phyloP scores from a whole-genome alignment of 2,888 invertebrate genomes.

The Amphipoea lucens region DNA sequence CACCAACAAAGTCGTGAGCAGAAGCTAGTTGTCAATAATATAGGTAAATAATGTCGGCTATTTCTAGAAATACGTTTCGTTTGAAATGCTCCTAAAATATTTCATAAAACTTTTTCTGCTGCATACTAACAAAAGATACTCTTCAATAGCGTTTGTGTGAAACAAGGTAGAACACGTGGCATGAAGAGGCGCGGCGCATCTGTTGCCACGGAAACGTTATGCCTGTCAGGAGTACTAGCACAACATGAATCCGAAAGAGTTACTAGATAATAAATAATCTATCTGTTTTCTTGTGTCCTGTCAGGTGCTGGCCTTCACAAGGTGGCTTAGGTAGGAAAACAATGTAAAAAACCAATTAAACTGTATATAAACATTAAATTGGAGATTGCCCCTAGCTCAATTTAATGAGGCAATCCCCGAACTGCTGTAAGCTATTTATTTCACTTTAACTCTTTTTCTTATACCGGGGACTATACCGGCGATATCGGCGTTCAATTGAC shows the following conservation, averaged over 20 bases:
- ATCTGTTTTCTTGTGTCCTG: not conserved
- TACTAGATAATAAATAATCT: not conserved
- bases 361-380: not conserved
- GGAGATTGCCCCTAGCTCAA: too few species aligned
- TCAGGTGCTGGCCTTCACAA: not conserved
- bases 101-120: not conserved
- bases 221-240: constrained; percentile 18
- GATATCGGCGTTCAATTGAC: not conserved
- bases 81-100: not conserved
- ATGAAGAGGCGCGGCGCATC: not conserved
- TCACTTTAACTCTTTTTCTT: too few species aligned
- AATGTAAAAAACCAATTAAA: not conserved
- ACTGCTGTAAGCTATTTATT: too few species aligned
- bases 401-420: not conserved
- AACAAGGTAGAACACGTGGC: not conserved
- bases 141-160: not conserved
- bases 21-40: not conserved
- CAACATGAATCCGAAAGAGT: not conserved
- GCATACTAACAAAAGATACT: not conserved
- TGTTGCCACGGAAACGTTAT: not conserved
- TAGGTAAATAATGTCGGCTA: not conserved
- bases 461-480: not conserved
- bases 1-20: too few species aligned
- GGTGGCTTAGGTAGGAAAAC: not conserved
- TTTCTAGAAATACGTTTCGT: not conserved